Evolutionary conservation across 2,797 vertebrate species (phyloP).

Genomic region (Eutrigla gurnardus): DNA sequence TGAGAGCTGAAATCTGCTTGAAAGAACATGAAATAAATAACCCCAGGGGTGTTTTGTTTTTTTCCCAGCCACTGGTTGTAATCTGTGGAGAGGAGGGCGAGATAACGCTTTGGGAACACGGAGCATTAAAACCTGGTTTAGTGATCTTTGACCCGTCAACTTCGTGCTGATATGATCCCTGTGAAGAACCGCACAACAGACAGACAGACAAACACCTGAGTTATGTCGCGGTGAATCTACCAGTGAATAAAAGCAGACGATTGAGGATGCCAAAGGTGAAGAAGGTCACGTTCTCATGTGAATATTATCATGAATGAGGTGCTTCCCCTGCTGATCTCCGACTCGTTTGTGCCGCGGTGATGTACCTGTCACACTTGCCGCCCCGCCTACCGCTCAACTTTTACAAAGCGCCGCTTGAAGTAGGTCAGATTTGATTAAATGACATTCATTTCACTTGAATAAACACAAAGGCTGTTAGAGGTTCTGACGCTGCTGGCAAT

Average conservation of each 20-base stretch:
- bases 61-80: not conserved
- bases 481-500: slow-evolving; percentile 61
- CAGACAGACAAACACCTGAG: not conserved
- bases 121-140: slow-evolving; percentile 42
- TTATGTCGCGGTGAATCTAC: not conserved
- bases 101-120: slow-evolving; percentile 36
- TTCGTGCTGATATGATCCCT: slow-evolving; percentile 31
- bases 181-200: slow-evolving; percentile 18
- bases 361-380: slow-evolving; percentile 31
- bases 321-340: slow-evolving; percentile 39
- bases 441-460: slow-evolving; percentile 60
- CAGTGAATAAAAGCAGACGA: slow-evolving; percentile 2
- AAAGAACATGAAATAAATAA: slow-evolving; percentile 7
- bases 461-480: slow-evolving; percentile 54
- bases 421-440: slow-evolving; percentile 85
- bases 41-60: slow-evolving; percentile 20
- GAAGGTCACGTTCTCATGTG: slow-evolving; percentile 9
- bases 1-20: not conserved
- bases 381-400: slow-evolving; percentile 21
- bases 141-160: slow-evolving; percentile 61
- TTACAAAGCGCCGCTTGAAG: slow-evolving; percentile 62
- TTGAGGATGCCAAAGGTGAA: not conserved
- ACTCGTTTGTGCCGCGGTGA: slow-evolving; percentile 44
- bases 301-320: slow-evolving; percentile 54
- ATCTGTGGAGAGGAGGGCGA: slow-evolving; percentile 9